Evolutionary conservation across 92 coral and sea anemone species (phyloP), one percentile per base, ranked within the genome.

Genomic region (Galaxea fascicularis): DNA sequence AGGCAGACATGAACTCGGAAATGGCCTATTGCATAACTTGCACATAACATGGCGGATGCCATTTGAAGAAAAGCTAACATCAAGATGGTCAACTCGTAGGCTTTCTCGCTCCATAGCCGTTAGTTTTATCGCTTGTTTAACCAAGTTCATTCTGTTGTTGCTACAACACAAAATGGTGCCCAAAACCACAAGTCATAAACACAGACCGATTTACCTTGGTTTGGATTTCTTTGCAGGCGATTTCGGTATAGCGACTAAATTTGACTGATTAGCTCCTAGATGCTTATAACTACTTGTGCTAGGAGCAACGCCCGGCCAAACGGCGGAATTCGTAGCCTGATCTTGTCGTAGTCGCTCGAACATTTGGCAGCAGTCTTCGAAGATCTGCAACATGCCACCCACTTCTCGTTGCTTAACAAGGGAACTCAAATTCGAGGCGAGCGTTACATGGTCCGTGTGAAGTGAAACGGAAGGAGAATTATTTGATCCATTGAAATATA

Each of bases 361-460:
- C 56, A 71, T 26, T 28, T 57, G 31, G 35, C 28, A 80, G 86
- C 78, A 71, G 16, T 59, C 25, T 18, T 24, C 77, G 39, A 82
- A 28, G 26, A 82, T 9, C 16, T 27, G 15, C 12, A 54, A 17
- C 77, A 71, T 70, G 7, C 68, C 86, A 4, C 21, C 73, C 26
- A 25, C 52, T 59, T 78, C 22, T 10, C 39, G 69, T 28, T 65
- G 71, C 21, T 22, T 39, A 20, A 59, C 28, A 10, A 79, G 66
- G 9, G 84, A 66, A 16, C 58, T 70, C 57, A 82, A 54, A 18
- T 27, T 82, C 13, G 86, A 35, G 9, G 86, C 78, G 31, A 82
- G 74, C 5, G 70, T 18, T 35, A 54, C 86, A 30, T 82, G 86
- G 22, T 82, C 86, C 10, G 86, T 82, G 20, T 58, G 86, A 22